phyloP scores from a whole-genome alignment of 2,888 invertebrate species.

The Cheilosia variabilis region DNA sequence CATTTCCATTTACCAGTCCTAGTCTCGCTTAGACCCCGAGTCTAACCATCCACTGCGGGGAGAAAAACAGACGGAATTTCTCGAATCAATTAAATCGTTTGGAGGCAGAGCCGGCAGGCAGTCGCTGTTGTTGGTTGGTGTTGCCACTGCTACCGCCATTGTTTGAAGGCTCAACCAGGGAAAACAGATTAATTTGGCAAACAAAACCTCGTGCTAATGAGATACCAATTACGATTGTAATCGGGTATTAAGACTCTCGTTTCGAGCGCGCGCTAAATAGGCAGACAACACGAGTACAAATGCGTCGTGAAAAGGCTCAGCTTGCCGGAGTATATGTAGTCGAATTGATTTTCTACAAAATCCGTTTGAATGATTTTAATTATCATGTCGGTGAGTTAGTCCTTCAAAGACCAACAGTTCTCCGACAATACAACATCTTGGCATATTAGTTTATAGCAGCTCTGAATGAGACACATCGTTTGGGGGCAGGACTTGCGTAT shows the following conservation, averaged over 20 bases:
- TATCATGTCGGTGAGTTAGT: conserved; percentile 36
- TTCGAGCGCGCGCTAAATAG: conserved; percentile 3
- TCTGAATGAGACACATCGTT: conserved; percentile 45
- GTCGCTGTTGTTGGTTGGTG: conserved; percentile 3
- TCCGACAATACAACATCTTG: conserved; percentile 14
- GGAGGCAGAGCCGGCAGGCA: conserved; percentile 41
- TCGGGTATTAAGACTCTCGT: conserved; percentile 64
- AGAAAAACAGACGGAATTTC: conserved; percentile 40
- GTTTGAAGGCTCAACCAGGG: conserved; percentile 55
- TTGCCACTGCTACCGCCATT: background rate
- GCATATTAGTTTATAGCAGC: conserved; percentile 24
- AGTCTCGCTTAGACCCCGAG: conserved; percentile 10
- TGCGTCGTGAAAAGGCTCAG: background rate
- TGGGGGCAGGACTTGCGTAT: conserved; percentile 24
- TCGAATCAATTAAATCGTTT: conserved; percentile 68
- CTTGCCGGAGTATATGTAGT: background rate
- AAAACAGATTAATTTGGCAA: conserved; percentile 65
- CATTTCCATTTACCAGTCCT: conserved; percentile 33
- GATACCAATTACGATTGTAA: conserved; percentile 75
- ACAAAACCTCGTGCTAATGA: conserved; percentile 71
- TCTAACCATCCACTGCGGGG: conserved; percentile 36
- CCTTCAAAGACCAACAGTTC: conserved; percentile 49
- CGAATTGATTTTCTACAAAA: conserved; percentile 2
- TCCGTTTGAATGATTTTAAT: conserved; percentile 56
- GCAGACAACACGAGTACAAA: background rate